These are phyloP conservation scores for Ericerus pela DNA, from an alignment of 1,140 invertebrate genomes.

Conservation along the genomic window DNA sequence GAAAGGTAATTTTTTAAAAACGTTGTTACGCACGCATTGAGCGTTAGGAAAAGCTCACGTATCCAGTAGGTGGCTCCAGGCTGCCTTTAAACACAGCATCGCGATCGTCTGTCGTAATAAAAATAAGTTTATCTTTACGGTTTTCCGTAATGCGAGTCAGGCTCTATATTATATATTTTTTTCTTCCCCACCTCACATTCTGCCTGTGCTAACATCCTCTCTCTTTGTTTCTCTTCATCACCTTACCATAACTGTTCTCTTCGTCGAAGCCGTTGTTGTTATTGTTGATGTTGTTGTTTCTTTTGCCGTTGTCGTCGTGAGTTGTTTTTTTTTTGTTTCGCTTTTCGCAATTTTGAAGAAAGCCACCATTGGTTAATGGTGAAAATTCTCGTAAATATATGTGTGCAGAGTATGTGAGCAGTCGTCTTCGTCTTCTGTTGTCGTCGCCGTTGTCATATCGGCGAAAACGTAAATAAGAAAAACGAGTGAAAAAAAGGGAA, in stretches of 20 bases:
- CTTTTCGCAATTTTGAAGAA: slow-evolving; percentile 5
- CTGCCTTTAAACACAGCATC: slow-evolving; percentile 6
- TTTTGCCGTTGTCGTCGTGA: too few species aligned
- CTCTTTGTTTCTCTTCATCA: too few species aligned
- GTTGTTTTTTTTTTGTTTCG: too few species aligned
- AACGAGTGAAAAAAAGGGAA: too few species aligned
- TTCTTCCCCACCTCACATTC: too few species aligned
- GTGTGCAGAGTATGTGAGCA: neutral
- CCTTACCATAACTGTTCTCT: too few species aligned
- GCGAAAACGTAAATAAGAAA: too few species aligned
- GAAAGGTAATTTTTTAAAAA: slow-evolving; percentile 12
- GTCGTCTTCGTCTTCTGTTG: too few species aligned
- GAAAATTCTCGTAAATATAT: slow-evolving; percentile 5
- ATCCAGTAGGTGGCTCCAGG: slow-evolving; percentile 7
- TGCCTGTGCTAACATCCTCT: too few species aligned
- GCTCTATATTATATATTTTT: too few species aligned
- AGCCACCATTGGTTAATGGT: slow-evolving; percentile 6
- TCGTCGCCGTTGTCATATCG: slow-evolving; percentile 12
- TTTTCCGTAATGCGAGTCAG: slow-evolving; percentile 2
- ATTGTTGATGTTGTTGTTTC: too few species aligned
- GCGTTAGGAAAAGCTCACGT: slow-evolving; percentile 2
- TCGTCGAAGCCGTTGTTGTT: too few species aligned
- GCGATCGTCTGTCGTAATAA: slow-evolving; percentile 11
- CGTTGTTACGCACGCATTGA: neutral
- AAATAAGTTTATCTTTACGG: slow-evolving; percentile 2